Base-by-base conservation (phyloP, 2,113 vertebrate species). In the Origma solitaria region DNA sequence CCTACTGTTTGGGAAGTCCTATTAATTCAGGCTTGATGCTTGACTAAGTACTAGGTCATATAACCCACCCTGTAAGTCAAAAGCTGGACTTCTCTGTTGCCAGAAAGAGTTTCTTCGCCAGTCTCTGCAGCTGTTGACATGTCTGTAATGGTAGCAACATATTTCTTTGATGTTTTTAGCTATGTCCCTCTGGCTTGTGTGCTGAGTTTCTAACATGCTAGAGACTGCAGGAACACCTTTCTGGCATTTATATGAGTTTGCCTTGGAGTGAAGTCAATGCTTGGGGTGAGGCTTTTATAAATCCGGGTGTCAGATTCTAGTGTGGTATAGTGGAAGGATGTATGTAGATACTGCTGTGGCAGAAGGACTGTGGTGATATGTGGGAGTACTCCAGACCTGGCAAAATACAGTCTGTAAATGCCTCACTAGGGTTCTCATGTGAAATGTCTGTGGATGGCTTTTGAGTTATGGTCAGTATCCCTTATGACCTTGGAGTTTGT, bases 91-190 rank as follows among this genome's bases (percentile, higher is more conserved):
- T 42, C 8, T 93, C 15, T 50, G 7, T 86, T 90, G 33, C 40
- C 37, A 49, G 65, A 66, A 85, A 35, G 1, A 22, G 4, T 54
- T 85, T 56, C 27, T 42, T 84, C 70, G 37, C 49, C 14, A 15
- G 14, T 45, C 53, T 58, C 3, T 0, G 0, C 25, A 42, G 40
- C 44, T 72, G 17, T 72, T 80, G 21, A 12, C 17, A 1, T 24
- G 25, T 40, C 56, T 76, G 0, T 65, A 47, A 30, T 47, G 30
- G 28, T 33, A 65, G 37, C n/a, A 49, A 7, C 15, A 5, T 51
- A n/a, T 27, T 76, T 64, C 35, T 61, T 23, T 86, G 50, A 11
- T 60, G 24, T 19, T 84, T 88, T 84, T 78, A 60, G 27, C 69
- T 13, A 7, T 1, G 1, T 88, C 25, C 16, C 18, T 85, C 23